A percentile compares a stretch with the other conserved stretches of the same genome.
phyloP scores from a whole-genome alignment of 2,113 vertebrate genomes.

The Gorsachius goisagi region DNA sequence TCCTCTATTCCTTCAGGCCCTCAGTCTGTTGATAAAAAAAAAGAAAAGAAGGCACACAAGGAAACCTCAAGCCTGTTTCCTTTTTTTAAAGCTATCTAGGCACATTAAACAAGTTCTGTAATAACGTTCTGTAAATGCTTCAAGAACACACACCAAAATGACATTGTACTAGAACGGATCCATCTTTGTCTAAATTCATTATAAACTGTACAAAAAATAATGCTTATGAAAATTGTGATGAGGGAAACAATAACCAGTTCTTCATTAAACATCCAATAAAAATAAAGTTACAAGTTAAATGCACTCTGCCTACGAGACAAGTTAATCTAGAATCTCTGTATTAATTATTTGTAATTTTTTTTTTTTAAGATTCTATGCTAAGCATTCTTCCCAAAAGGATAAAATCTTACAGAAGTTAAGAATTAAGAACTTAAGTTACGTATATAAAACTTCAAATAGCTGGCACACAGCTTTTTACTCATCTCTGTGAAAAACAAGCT shows the following conservation, averaged over 20 bases:
- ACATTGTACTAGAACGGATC: background rate
- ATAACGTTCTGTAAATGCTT: background rate
- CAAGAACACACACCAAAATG: background rate
- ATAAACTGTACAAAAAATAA: background rate
- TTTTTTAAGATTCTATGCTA: background rate
- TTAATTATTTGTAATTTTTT: background rate
- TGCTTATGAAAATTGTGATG: background rate
- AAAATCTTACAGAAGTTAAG: background rate
- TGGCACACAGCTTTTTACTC: background rate
- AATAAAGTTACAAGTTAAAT: background rate
- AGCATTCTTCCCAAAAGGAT: background rate
- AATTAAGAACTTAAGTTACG: background rate
- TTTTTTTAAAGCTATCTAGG: background rate
- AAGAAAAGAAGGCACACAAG: conserved; percentile 20
- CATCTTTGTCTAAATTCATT: background rate
- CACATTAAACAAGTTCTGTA: conserved; percentile 48
- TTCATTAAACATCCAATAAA: background rate
- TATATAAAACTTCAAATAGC: background rate
- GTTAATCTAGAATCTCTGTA: background rate
- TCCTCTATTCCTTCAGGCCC: conserved; percentile 79
- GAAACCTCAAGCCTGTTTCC: conserved; percentile 36
- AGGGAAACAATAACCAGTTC: background rate
- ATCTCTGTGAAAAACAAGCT: background rate
- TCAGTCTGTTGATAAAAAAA: conserved; percentile 57
- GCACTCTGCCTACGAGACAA: background rate